Evolutionary conservation across 2,888 invertebrate species (phyloP).

Genomic region (Drosophila sordidula): DNA sequence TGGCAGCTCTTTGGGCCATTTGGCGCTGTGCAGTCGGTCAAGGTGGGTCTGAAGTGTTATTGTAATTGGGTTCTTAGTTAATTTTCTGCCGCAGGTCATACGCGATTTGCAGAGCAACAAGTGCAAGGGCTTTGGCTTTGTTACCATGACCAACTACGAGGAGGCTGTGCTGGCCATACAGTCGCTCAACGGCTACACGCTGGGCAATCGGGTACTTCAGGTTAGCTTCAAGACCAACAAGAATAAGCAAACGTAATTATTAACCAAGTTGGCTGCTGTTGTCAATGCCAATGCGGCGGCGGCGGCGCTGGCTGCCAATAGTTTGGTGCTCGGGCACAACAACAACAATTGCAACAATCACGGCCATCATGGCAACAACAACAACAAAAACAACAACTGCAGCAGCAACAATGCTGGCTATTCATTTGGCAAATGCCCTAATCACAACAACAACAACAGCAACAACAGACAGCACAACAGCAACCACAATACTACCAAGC

Average conservation of each 20-base stretch:
- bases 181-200: slow-evolving; percentile 97
- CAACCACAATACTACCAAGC: slow-evolving; percentile 48
- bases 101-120: slow-evolving; percentile 98
- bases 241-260: slow-evolving; percentile 88
- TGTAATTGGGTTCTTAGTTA: not conserved
- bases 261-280: slow-evolving; percentile 84
- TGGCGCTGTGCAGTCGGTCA: slow-evolving; percentile 98
- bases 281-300: slow-evolving; percentile 79
- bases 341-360: slow-evolving; percentile 29
- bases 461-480: slow-evolving; percentile 38
- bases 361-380: slow-evolving; percentile 42
- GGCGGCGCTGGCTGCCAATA: slow-evolving; percentile 74
- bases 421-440: slow-evolving; percentile 49
- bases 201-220: slow-evolving; percentile 97
- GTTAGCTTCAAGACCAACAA: slow-evolving; percentile 98
- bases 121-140: slow-evolving; percentile 99
- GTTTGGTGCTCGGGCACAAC: slow-evolving; percentile 63
- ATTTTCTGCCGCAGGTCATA: slow-evolving; percentile 87
- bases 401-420: slow-evolving; percentile 35
- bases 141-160: slow-evolving; percentile 99
- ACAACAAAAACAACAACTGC: slow-evolving; percentile 29
- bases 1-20: slow-evolving; percentile 99
- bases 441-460: slow-evolving; percentile 48
- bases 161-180: slow-evolving; percentile 98
- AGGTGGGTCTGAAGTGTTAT: slow-evolving; percentile 88